A percentile compares a stretch with the other conserved stretches of the same genome.
Conservation (phyloP, 2,113 vertebrate genomes). For the Erythrolamprus reginae region DNA sequence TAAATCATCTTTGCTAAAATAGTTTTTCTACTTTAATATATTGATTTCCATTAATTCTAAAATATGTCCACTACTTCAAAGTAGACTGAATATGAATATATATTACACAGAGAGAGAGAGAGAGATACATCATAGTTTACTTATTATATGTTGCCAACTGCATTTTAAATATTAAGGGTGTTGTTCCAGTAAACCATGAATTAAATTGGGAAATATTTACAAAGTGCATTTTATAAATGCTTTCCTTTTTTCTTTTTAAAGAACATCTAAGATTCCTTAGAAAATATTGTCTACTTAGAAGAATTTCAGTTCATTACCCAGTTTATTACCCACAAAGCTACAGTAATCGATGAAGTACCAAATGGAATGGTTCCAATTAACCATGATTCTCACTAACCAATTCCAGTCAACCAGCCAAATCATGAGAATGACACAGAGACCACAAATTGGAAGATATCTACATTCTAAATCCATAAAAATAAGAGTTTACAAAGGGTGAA, state of each 20-base stretch:
- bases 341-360: background rate
- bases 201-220: background rate
- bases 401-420: background rate
- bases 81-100: background rate
- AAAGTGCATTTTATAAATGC: background rate
- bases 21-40: background rate
- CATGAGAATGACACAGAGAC: background rate
- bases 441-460: background rate
- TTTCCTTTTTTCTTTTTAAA: background rate
- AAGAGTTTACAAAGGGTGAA: background rate
- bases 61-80: background rate
- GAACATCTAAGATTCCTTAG: background rate
- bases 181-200: background rate
- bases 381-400: background rate
- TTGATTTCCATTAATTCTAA: background rate
- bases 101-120: background rate
- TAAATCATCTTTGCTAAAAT: background rate
- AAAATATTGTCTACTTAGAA: background rate
- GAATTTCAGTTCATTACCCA: background rate
- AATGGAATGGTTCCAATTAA: background rate
- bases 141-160: background rate
- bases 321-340: background rate
- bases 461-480: background rate
- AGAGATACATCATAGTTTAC: background rate
- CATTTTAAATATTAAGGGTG: background rate